These are phyloP conservation scores for Mechanitis messenoides DNA, from an alignment of 2,888 invertebrate species.

Conservation along the genomic window DNA sequence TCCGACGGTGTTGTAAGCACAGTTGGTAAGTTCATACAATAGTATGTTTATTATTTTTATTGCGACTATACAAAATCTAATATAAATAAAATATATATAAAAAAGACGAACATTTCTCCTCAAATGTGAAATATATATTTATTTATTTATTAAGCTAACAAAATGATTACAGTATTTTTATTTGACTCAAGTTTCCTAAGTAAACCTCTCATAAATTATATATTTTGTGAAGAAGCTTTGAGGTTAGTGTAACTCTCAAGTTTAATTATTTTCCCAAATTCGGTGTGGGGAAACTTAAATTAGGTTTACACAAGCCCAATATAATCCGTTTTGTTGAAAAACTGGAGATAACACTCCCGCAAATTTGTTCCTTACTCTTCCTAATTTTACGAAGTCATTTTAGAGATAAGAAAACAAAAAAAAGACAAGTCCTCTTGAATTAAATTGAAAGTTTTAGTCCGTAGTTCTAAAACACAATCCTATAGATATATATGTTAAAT, in stretches of 20 bases:
- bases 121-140: too few relatives aligned
- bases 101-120: too few relatives aligned
- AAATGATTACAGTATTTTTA: too few relatives aligned
- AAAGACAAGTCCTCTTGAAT: conserved; percentile 18
- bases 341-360: conserved; percentile 23
- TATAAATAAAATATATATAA: too few relatives aligned
- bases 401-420: conserved; percentile 34
- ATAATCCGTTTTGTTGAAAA: conserved; percentile 37
- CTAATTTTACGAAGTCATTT: conserved; percentile 6
- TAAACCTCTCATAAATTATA: conserved; percentile 35
- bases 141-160: too few relatives aligned
- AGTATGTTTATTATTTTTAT: too few relatives aligned
- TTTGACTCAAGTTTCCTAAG: background rate
- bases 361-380: conserved; percentile 11
- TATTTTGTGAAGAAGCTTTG: conserved; percentile 38
- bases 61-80: too few relatives aligned
- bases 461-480: too few relatives aligned
- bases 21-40: too few relatives aligned
- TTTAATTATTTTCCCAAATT: conserved; percentile 61
- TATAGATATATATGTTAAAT: too few relatives aligned
- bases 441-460: background rate
- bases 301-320: conserved; percentile 50
- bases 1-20: too few relatives aligned
- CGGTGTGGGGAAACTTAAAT: conserved; percentile 55
- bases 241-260: conserved; percentile 52